Conservation (phyloP, 2,797 vertebrate species). For the Danio tinwini region DNA sequence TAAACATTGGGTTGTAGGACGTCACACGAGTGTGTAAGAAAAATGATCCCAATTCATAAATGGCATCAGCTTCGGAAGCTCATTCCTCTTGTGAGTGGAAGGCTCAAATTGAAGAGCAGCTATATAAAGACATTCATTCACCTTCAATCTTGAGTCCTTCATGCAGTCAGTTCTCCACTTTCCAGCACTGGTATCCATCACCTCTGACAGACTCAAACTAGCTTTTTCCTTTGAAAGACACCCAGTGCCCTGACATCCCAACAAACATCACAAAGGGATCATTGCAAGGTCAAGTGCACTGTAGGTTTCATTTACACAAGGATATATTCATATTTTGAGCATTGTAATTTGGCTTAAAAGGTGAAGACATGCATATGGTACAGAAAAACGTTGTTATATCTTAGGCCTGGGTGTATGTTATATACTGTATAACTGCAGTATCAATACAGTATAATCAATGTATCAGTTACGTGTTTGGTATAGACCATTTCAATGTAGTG, state of each 20-base stretch:
- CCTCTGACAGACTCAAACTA: conserved; percentile 41
- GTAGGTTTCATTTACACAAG: not conserved
- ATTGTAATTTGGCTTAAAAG: not conserved
- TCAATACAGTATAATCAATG: too few relatives aligned
- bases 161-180: conserved; percentile 31
- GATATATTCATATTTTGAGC: not conserved
- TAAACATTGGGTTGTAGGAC: conserved; percentile 4
- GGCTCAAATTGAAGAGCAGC: conserved; percentile 37
- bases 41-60: conserved; percentile 25
- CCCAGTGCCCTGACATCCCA: conserved; percentile 10
- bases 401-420: too few relatives aligned
- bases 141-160: conserved; percentile 52
- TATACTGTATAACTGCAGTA: too few relatives aligned
- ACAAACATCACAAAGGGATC: conserved; percentile 33
- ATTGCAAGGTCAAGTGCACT: conserved; percentile 30
- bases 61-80: conserved; percentile 26
- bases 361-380: not conserved
- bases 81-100: conserved; percentile 19
- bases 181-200: conserved; percentile 46
- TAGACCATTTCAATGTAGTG: too few relatives aligned
- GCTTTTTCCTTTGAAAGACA: conserved; percentile 32
- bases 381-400: not conserved
- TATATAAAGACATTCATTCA: conserved; percentile 49
- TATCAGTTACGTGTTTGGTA: too few relatives aligned
- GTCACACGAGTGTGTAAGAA: not conserved